These are phyloP conservation scores for Hipposideros larvatus DNA, from an alignment of 2,797 vertebrate species.

Conservation along the genomic window DNA sequence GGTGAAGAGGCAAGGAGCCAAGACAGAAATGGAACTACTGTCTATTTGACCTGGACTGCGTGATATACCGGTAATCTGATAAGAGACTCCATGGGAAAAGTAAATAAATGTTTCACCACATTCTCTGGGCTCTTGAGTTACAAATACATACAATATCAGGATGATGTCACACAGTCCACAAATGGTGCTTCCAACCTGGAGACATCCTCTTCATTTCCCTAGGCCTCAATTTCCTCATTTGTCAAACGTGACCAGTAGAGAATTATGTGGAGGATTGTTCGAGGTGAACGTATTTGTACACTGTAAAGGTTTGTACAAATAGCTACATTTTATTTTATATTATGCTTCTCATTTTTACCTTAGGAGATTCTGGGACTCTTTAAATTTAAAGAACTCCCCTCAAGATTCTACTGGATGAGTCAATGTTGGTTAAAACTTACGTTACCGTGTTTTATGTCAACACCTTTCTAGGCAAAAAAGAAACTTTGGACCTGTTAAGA, in stretches of 20 bases:
- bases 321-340: background rate
- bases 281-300: background rate
- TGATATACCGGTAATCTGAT: background rate
- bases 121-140: background rate
- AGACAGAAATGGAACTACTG: background rate
- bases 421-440: background rate
- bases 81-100: background rate
- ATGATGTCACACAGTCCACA: background rate
- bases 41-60: background rate
- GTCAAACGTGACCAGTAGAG: background rate
- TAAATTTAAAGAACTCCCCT: slow-evolving; percentile 5
- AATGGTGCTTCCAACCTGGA: background rate
- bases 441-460: background rate
- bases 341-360: slow-evolving; percentile 39
- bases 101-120: background rate
- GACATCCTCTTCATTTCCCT: background rate
- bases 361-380: slow-evolving; percentile 3
- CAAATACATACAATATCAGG: background rate
- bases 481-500: background rate
- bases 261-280: background rate
- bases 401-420: background rate
- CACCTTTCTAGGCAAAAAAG: background rate
- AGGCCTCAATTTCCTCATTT: background rate
- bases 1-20: background rate
- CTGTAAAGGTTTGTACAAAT: background rate